Evolutionary conservation across 2,113 vertebrate species (phyloP).

Genomic region (Proteles cristata): DNA sequence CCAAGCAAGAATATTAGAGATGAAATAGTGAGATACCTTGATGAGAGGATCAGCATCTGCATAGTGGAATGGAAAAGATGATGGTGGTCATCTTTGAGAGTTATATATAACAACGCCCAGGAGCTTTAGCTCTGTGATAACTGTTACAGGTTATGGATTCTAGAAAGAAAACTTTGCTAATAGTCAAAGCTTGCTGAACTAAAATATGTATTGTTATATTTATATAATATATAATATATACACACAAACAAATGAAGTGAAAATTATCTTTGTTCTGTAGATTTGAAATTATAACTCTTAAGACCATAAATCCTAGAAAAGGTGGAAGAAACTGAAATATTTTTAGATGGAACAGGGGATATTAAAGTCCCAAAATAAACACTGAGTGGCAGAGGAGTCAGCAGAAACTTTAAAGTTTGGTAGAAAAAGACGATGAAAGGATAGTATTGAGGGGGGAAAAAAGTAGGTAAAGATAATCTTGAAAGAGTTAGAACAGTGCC

Average conservation of each 20-base stretch:
- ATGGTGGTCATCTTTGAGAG: neutral
- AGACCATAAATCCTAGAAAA: constrained; percentile 23
- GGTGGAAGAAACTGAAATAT: neutral
- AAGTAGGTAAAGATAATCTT: constrained; percentile 64
- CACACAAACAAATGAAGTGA: neutral
- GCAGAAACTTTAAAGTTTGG: constrained; percentile 70
- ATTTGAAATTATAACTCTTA: constrained; percentile 40
- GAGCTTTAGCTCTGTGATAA: neutral
- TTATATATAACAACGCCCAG: neutral
- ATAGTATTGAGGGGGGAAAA: neutral
- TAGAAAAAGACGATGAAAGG: constrained; percentile 57
- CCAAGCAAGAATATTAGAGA: neutral
- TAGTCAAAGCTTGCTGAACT: neutral
- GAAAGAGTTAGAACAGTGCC: constrained; percentile 66
- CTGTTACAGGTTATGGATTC: neutral
- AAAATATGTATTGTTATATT: neutral
- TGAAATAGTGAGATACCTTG: neutral
- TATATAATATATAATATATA: neutral
- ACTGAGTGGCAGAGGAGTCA: constrained; percentile 58
- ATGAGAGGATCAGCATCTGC: neutral
- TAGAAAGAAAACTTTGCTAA: neutral
- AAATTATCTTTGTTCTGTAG: neutral
- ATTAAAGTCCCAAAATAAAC: constrained; percentile 62
- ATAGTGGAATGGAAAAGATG: neutral
- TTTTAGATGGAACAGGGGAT: constrained; percentile 59